Evolutionary conservation across 1,140 invertebrate genomes (phyloP), one percentile per base, ranked within the genome.

Genomic region (Caenorhabditis tropicalis): DNA sequence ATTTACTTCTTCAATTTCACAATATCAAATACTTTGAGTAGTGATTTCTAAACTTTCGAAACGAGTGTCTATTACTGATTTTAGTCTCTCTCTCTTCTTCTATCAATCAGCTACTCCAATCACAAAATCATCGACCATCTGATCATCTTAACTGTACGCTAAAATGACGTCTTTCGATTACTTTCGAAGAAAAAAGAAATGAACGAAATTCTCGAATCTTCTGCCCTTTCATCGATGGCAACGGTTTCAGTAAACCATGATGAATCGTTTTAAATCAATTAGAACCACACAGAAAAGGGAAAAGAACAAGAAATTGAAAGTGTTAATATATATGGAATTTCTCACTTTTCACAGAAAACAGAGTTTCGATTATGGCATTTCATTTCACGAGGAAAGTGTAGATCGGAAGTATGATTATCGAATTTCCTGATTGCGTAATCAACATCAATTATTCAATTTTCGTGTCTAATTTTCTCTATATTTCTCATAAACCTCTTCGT

Each of bases 1-100:
- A n/a, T n/a, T n/a, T n/a, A n/a, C n/a, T n/a, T n/a, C n/a, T n/a
- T n/a, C 36, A 10, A 31, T 74, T 74, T 46, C 33, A 31, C 15
- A 43, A 74, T 33, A 43, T 19, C 36, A 56, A 24, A 46, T 74
- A 74, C 36, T 74, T 43, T 74, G 29, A 36, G 33, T 31, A n/a
- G 6, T 74, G 65, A 74, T 74, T 74, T 74, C 6, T 24, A 74
- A 74, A 74, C 65, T 74, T 74, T 74, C n/a, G 65, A 74, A 27
- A 74, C 43, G 12, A 74, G 15, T 43, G 36, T 27, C 5, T 74
- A 29, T 15, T 9, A 10, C 15, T 65, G 29, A 6, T 19, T 21
- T 2, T n/a, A 29, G 12, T 21, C 36, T 12, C n/a, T 36, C 36
- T 39, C 36, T 36, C 31, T 27, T 15, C 36, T 10, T 70, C 21